phyloP scores from a whole-genome alignment of 2,888 invertebrate genomes.

The Agrochola lota region DNA sequence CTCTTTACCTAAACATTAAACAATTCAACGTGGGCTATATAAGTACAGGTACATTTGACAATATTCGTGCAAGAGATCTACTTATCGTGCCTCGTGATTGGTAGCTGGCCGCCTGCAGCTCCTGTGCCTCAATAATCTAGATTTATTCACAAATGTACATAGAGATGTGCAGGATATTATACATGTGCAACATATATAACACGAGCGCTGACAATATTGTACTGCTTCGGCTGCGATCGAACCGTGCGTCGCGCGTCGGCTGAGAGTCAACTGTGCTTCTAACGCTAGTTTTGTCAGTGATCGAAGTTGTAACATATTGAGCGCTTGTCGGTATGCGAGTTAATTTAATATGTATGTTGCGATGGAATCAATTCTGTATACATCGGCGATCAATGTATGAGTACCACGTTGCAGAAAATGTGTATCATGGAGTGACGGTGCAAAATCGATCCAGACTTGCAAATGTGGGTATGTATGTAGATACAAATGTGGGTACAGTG shows the following conservation, averaged over 20 bases:
- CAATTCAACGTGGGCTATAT: slow-evolving; percentile 72
- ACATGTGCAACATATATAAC: slow-evolving; percentile 83
- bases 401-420: slow-evolving; percentile 72
- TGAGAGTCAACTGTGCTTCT: slow-evolving; percentile 62
- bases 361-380: slow-evolving; percentile 69
- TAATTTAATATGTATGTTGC: slow-evolving; percentile 70
- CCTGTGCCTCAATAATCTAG: slow-evolving; percentile 81
- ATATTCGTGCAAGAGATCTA: slow-evolving; percentile 84
- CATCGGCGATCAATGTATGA: slow-evolving; percentile 68
- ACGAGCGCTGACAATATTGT: slow-evolving; percentile 83
- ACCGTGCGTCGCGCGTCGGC: slow-evolving; percentile 70
- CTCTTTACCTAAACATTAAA: slow-evolving; percentile 79
- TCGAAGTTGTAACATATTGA: slow-evolving; percentile 87
- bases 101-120: slow-evolving; percentile 89
- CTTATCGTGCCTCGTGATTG: slow-evolving; percentile 82
- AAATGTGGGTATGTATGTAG: slow-evolving; percentile 78
- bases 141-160: slow-evolving; percentile 76
- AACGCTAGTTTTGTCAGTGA: slow-evolving; percentile 74
- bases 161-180: slow-evolving; percentile 82
- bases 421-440: slow-evolving; percentile 91
- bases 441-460: slow-evolving; percentile 91
- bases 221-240: slow-evolving; percentile 77
- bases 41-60: slow-evolving; percentile 71
- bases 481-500: slow-evolving; percentile 78
- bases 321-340: slow-evolving; percentile 77